Evolutionary conservation across 1,140 invertebrate species (phyloP).

Genomic region (Scaptomyza graminum): DNA sequence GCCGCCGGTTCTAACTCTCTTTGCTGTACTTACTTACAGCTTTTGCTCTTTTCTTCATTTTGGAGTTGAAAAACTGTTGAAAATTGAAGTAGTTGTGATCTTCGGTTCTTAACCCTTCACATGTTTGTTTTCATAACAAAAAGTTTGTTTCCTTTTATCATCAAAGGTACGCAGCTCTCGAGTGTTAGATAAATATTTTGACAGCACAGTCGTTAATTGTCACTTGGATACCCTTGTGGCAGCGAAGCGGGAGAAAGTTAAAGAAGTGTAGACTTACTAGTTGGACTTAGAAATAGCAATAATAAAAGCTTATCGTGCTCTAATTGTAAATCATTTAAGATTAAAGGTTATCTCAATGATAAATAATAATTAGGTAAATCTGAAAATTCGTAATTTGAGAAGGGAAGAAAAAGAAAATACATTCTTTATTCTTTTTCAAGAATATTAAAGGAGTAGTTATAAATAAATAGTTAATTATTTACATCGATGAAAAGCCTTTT

Average conservation of each 20-base stretch:
- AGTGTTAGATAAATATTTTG: constrained; percentile 79
- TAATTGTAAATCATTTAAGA: not conserved
- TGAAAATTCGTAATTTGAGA: too few species aligned
- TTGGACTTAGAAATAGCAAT: not conserved
- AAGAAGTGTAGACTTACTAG: constrained; percentile 15
- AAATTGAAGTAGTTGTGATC: constrained; percentile 21
- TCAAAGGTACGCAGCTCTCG: constrained; percentile 55
- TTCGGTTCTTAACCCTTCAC: constrained; percentile 38
- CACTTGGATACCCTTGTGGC: constrained; percentile 27
- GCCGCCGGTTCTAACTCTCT: not conserved
- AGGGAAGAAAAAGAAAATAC: too few species aligned
- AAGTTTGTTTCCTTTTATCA: constrained; percentile 69
- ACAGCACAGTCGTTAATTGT: constrained; percentile 66
- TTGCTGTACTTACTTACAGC: constrained; percentile 3
- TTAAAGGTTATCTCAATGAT: not conserved
- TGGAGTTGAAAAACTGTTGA: constrained; percentile 15
- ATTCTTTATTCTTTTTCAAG: too few species aligned
- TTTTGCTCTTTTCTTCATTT: constrained; percentile 5
- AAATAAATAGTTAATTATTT: too few species aligned
- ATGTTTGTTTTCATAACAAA: constrained; percentile 63
- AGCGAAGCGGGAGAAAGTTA: not conserved
- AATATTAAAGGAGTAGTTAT: too few species aligned
- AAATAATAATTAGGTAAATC: not conserved
- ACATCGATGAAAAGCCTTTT: too few species aligned
- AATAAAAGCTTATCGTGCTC: not conserved